Evolutionary conservation across 2,113 vertebrate genomes (phyloP).

Genomic region (Sterrhoptilus dennistouni): DNA sequence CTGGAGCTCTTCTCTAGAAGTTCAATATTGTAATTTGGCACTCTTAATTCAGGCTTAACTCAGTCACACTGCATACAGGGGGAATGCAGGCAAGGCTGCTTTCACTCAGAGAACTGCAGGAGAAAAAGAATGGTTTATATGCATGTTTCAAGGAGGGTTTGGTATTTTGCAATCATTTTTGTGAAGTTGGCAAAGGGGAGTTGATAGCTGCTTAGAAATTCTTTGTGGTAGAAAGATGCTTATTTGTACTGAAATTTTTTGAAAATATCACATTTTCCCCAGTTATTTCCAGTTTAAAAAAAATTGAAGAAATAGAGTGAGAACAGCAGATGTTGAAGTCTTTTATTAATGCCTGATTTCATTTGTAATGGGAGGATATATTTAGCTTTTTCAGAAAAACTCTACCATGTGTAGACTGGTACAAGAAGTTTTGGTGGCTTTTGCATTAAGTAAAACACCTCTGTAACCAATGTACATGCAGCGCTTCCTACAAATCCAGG

Average conservation of each 20-base stretch:
- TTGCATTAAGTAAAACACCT: neutral
- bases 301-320: neutral
- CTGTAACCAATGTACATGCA: neutral
- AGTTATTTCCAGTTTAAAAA: neutral
- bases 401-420: neutral
- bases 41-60: neutral
- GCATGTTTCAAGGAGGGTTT: neutral
- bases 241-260: neutral
- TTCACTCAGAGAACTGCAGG: neutral
- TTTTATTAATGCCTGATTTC: neutral
- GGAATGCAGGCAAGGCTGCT: neutral
- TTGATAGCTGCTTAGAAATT: neutral
- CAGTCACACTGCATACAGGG: neutral
- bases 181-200: neutral
- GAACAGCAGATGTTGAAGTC: neutral
- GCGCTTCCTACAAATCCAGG: neutral
- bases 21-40: neutral
- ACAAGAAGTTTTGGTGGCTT: neutral
- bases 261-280: neutral
- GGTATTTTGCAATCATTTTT: neutral
- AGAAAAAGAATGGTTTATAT: neutral
- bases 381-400: neutral
- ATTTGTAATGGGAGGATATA: neutral
- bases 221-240: neutral
- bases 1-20: neutral